Evolutionary conservation across 2,888 invertebrate genomes (phyloP).

Genomic region (Diaperis boleti): DNA sequence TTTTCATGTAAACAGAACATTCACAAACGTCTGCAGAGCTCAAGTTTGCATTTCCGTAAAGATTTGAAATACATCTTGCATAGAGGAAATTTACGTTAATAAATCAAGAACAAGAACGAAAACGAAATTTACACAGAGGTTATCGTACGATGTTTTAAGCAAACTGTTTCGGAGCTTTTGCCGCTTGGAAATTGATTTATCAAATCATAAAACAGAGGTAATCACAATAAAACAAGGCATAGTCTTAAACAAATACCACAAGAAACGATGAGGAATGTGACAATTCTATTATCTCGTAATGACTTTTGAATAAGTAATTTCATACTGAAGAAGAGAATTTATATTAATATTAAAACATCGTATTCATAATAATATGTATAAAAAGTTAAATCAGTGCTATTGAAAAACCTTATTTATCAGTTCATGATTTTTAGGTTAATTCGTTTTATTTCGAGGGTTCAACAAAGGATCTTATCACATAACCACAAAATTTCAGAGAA

Average conservation of each 20-base stretch:
- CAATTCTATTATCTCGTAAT: no score
- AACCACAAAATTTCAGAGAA: no score
- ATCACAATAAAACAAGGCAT: slow-evolving; percentile 15
- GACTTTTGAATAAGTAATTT: no score
- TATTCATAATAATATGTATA: no score
- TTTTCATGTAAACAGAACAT: not conserved
- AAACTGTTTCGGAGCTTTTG: slow-evolving; percentile 4
- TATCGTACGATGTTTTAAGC: not conserved
- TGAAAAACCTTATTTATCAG: no score
- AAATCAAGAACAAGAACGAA: slow-evolving; percentile 16
- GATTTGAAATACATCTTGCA: slow-evolving; percentile 9
- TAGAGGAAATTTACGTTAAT: slow-evolving; percentile 3
- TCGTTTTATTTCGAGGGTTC: no score
- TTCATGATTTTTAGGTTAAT: no score
- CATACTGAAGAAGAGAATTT: no score
- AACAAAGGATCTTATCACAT: no score
- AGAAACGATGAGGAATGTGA: no score
- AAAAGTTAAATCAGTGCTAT: no score
- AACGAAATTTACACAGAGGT: slow-evolving; percentile 8
- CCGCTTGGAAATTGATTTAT: slow-evolving; percentile 25
- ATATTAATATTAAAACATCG: no score
- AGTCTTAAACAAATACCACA: not conserved
- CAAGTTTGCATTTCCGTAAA: slow-evolving; percentile 4
- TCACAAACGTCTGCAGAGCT: not conserved
- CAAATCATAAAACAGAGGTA: slow-evolving; percentile 18